Evolutionary conservation across 2,888 invertebrate species (phyloP), one percentile per base, ranked within the genome.

Genomic region (Cosmopolites sordidus): DNA sequence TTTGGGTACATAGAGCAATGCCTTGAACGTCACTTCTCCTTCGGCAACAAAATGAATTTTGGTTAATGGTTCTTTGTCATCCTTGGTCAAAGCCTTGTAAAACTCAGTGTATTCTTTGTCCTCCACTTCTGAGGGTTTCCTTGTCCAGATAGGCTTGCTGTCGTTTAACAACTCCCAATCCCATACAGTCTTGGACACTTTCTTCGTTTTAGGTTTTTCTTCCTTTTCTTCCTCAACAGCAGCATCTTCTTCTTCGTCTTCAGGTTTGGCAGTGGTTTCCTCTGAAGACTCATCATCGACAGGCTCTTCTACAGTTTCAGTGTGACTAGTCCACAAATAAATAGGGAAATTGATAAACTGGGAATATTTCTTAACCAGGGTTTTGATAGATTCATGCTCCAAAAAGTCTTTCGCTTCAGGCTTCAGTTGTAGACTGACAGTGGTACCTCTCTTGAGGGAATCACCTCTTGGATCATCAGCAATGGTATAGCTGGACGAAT

Each of bases 261-360:
- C 80, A 43, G 83, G 82, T 43, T 79, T 78, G 15, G 78, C 76
- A 11, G 69, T 76, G 38, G 79, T 77, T 37, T 79, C 80, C 12
- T 81, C 81, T 18, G 81, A 80, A 18, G 75, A 68, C 39, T 69
- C 67, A 4, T 66, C 63, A 11, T 70, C 76, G 16, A 77, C 50
- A 1, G 84, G 81, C 62, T 87, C 87, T 67, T 89, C 88, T 44
- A 88, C 86, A 57, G 85, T 86, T 64, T 89, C 82, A 29, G 85
- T 86, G 77, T 78, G 72, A 58, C 73, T 71, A 8, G 88, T 83
- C 97, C 97, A 99, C 73, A 99, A 76, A 75, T 89, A 89, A 73
- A 99, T 99, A 56, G 94, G 92, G 83, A 99, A 99, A 76, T 97
- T 99, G 73, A 99, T 99, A 77, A 99, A 99, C 78, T 99, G 98